Evolutionary conservation across 2,113 vertebrate genomes (phyloP), one percentile per base, ranked within the genome.

Genomic region (Eretmochelys imbricata): DNA sequence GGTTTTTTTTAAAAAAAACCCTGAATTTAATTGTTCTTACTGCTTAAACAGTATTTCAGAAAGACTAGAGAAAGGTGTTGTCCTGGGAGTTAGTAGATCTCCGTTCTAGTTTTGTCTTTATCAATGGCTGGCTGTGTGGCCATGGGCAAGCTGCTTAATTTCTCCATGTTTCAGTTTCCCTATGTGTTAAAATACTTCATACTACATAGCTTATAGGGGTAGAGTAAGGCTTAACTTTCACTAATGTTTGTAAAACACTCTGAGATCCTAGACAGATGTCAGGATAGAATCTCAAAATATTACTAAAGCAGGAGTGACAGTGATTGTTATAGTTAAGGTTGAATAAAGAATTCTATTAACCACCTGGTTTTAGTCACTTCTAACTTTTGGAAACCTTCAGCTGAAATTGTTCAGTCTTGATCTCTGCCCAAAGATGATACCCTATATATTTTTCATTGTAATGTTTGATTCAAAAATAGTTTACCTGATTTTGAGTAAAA

Each of bases 181-280:
- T 78, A 76, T 80, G 25, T 0, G 0, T 88, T 88, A 93, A 93
- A 79, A 5, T 27, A 1, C 5, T 78, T 75, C 48, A 69, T 79
- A 35, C 17, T 87, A 93, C 0, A 0, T 51, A 93, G 82, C 14
- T 92, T 86, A n/a, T 10, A 48, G 75, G 11, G 6, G 12, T 76
- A 76, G 11, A 46, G 42, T 42, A 14, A 76, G 42, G 10, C 42
- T 89, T n/a, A 69, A 38, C 35, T 80, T 85, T 1, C 3, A 4
- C 13, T 65, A 42, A 81, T 76, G 65, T 94, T 96, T 95, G 92
- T 92, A 88, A 91, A 95, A 35, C 48, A 87, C 62, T 85, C 46
- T 55, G 48, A 89, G 57, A 88, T 76, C 93, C 54, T 35, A 93
- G 53, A 83, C 53, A 83, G 80, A 95, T 89, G 85, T 84, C 81